Conservation (phyloP, 2,888 invertebrate genomes). For the Ectemnius lituratus region DNA sequence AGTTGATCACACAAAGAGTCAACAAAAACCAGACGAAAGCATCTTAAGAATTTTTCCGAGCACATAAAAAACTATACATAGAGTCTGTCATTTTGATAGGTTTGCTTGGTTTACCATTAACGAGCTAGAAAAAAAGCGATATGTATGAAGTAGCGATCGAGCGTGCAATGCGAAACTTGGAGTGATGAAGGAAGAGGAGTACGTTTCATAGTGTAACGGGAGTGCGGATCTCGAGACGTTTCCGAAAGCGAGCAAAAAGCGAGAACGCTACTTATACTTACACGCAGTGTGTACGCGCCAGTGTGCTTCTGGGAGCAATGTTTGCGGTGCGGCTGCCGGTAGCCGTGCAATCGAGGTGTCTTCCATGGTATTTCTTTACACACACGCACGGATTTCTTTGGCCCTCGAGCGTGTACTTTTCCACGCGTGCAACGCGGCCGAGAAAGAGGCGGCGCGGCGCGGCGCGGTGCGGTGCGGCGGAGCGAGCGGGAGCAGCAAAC, state of each 20-base stretch:
- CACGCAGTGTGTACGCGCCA: constrained; percentile 31
- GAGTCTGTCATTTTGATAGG: background rate
- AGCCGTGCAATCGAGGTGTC: constrained; percentile 75
- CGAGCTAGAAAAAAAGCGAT: background rate
- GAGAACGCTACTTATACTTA: constrained; percentile 53
- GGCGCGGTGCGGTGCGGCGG: constrained; percentile 22
- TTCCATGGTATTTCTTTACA: constrained; percentile 75
- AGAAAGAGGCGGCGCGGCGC: constrained; percentile 29
- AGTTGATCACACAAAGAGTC: too few relatives aligned
- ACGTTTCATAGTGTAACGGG: constrained; percentile 1
- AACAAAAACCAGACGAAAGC: too few relatives aligned
- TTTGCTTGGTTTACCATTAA: background rate
- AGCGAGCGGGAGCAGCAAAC: constrained; percentile 29
- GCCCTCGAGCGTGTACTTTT: constrained; percentile 63
- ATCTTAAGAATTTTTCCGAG: too few relatives aligned
- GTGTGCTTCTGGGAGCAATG: constrained; percentile 48
- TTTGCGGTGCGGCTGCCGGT: constrained; percentile 75
- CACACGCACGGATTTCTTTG: constrained; percentile 66
- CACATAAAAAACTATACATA: too few relatives aligned
- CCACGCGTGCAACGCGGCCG: constrained; percentile 47
- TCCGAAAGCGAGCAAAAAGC: constrained; percentile 60
- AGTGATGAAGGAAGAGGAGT: background rate
- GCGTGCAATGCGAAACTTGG: background rate
- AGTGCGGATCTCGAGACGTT: constrained; percentile 54
- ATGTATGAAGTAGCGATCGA: background rate